Base-by-base conservation (phyloP, 1,140 invertebrate genomes). In the Leptopilina boulardi region DNA sequence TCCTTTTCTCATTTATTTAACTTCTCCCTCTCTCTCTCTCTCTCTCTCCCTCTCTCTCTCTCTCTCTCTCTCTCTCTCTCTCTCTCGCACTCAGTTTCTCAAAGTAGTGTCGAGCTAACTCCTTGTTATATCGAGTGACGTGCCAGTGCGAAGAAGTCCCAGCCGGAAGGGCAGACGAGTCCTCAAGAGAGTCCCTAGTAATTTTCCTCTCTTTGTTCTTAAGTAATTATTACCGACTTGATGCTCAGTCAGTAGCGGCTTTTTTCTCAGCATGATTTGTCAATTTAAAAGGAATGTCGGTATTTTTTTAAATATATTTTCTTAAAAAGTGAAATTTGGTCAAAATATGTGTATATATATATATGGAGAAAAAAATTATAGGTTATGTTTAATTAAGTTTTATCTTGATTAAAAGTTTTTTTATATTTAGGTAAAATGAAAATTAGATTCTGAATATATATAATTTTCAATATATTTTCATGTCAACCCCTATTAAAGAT, bases 261-360 rank as follows among this genome's bases (percentile, higher is more conserved):
- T 44, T 42, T 73, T 51, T 77, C 75, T 79, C 70, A 42, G 2
- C 11, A 38, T 19, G 11, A 11, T 21, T 23, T 71, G 70, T 70
- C 56, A 30, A 71, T 79, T n/a, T 79, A 47, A 79, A n/a, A n/a
- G n/a, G n/a, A n/a, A n/a, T n/a, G 26, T 30, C 26, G 5, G 5
- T 38, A 8, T 38, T 38, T 38, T 38, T 6, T 38, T 6, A 38
- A 38, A 3, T 9, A 8, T 9, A 9, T 6, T 38, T 38, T n/a
- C n/a, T n/a, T n/a, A n/a, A n/a, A n/a, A n/a, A n/a, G n/a, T n/a
- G n/a, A n/a, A n/a, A n/a, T n/a, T n/a, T n/a, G n/a, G n/a, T n/a
- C n/a, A n/a, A n/a, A n/a, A n/a, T n/a, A n/a, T n/a, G n/a, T n/a
- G n/a, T n/a, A n/a, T n/a, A n/a, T n/a, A n/a, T n/a, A n/a, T n/a